Evolutionary conservation across 2,888 invertebrate genomes (phyloP), one percentile per base, ranked within the genome.

Genomic region (Eucera pruinosa): DNA sequence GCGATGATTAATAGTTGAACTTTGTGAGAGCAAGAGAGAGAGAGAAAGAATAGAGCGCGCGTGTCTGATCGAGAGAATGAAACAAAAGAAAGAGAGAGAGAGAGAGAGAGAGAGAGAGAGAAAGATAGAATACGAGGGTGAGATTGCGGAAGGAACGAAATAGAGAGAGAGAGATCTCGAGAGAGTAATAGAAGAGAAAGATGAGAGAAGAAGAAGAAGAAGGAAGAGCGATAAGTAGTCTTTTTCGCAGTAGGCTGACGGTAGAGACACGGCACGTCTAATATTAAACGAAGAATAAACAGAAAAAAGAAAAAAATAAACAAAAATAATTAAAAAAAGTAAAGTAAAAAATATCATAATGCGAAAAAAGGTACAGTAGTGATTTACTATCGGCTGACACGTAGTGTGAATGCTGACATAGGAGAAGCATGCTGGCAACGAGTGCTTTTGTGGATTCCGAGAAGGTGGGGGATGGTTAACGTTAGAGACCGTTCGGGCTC

Each of bases 251-350:
- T 90, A 91, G 90, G 89, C 89, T 90, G 88, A 90, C 58, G 89
- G 84, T 90, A 90, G 89, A 89, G 86, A 90, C 88, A 89, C 86
- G 89, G 86, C 89, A 89, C 88, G 90, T 91, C 87, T 90, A 89
- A 90, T 88, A 87, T 86, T 89, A 89, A n/a, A 89, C 74, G 54
- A 79, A 87, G 65, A 81, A 81, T 75, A 80, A 67, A 36, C 33
- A 55, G 78, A 79, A 62, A 54, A 67, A 77, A 74, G 48, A 25
- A 74, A 87, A 83, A 48, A 84, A 43, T 13, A 79, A 81, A 66
- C 25, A 80, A 80, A 82, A 72, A 72, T n/a, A n/a, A n/a, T n/a
- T n/a, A n/a, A 73, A 88, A 86, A 87, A 86, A 79, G 76, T 82
- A 86, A 87, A 81, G 82, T 82, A 86, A 86, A 87, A 82, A 86